These are phyloP conservation scores for Sphaerophoria taeniata DNA, from an alignment of 2,888 invertebrate species.

Conservation along the genomic window DNA sequence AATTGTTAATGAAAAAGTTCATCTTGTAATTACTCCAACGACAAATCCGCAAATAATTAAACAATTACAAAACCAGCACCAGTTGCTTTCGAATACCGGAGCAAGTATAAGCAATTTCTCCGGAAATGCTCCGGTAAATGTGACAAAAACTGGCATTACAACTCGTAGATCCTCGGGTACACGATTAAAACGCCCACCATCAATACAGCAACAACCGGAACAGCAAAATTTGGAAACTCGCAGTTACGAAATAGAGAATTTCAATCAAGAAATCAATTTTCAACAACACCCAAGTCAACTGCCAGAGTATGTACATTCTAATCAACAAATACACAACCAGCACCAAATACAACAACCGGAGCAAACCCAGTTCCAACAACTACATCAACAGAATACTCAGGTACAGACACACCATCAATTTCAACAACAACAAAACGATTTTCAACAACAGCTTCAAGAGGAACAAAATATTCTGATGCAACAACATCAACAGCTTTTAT, in stretches of 20 bases:
- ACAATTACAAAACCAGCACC: conserved; percentile 54
- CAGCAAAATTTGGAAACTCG: conserved; percentile 21
- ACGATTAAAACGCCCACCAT: conserved; percentile 51
- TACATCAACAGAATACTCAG: conserved; percentile 31
- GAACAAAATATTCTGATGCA: conserved; percentile 49
- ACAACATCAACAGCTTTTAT: conserved; percentile 59
- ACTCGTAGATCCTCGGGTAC: conserved; percentile 43
- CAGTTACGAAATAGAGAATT: conserved; percentile 42
- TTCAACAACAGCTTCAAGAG: conserved; percentile 57
- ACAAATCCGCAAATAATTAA: conserved; percentile 55
- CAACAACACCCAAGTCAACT: conserved; percentile 24
- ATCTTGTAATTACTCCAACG: conserved; percentile 84
- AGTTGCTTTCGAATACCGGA: conserved; percentile 19
- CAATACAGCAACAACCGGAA: conserved; percentile 55
- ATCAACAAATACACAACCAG: conserved; percentile 23
- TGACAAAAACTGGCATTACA: conserved; percentile 45
- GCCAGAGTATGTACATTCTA: conserved; percentile 14
- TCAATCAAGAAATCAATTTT: conserved; percentile 5
- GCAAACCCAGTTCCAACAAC: conserved; percentile 18
- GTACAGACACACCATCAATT: conserved; percentile 26
- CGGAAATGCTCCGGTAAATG: background rate
- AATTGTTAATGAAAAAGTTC: conserved; percentile 85
- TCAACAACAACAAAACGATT: conserved; percentile 60
- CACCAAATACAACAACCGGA: conserved; percentile 65
- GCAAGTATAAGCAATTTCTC: background rate